phyloP scores from a whole-genome alignment of 2,113 vertebrate genomes.

The Psittacula cyanocephala region DNA sequence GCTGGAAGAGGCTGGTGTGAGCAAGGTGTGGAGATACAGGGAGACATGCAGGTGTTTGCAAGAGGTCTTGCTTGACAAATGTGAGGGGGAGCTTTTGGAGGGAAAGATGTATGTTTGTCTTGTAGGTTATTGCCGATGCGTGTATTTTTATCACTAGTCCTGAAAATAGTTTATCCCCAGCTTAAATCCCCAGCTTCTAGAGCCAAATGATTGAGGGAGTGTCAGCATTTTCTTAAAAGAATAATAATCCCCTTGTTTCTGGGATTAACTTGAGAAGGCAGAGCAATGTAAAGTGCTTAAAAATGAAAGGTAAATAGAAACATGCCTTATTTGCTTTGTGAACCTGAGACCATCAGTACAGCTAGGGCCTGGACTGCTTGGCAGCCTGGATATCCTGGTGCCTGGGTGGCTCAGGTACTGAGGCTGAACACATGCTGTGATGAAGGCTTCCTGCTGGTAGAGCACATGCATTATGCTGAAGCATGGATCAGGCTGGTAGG shows the following conservation, averaged over 20 bases:
- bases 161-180: background rate
- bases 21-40: background rate
- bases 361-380: background rate
- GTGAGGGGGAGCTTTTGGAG: background rate
- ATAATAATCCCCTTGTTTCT: background rate
- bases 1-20: background rate
- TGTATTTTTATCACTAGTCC: background rate
- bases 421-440: fast-evolving
- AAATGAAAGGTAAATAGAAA: background rate
- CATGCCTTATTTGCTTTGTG: background rate
- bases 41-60: background rate
- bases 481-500: background rate
- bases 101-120: background rate
- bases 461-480: fast-evolving
- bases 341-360: background rate
- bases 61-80: background rate
- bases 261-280: background rate
- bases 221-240: background rate
- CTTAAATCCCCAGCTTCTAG: background rate
- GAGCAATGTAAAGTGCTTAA: background rate
- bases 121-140: background rate
- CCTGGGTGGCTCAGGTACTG: background rate
- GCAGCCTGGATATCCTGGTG: background rate
- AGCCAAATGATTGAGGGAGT: background rate
- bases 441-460: background rate